Evolutionary conservation across 2,888 invertebrate genomes (phyloP), one percentile per base, ranked within the genome.

Genomic region (Drosophila gaucha): DNA sequence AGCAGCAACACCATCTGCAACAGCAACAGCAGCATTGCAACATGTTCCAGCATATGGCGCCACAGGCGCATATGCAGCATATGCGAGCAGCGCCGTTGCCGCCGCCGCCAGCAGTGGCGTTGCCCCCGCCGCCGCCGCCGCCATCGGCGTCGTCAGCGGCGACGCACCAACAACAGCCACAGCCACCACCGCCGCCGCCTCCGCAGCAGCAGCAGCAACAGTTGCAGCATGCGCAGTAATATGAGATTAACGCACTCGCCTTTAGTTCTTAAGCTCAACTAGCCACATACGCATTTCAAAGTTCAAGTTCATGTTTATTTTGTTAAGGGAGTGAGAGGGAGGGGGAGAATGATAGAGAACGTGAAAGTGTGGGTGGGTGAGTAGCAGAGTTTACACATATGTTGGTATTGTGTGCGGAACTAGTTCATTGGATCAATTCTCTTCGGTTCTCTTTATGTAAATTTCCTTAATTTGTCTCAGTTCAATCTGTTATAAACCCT

Each of bases 41-140:
- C 68, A 90, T 90, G 90, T 90, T 90, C 71, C 88, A 89, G 63
- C 90, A 90, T 43, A 90, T 90, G 90, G 74, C 90, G 41, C 90
- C 90, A 6, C 90, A 90, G 63, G 89, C 90, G 18, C 90, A 90
- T 50, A 90, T 90, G 89, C 88, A 90, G 26, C 90, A 90, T 59
- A 90, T 90, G 90, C 80, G 90, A 20, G 72, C 78, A 20, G 68
- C 87, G 20, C 85, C 86, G 43, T 51, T 80, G 52, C 79, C 88
- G 6, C 89, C 80, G 8, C 86, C 88, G 60, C 90, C 88, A 49
- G 67, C 78, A 20, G 67, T 80, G 18, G 35, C 74, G 5, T 51
- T 78, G 56, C 80, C 84, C 8, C 74, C 75, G 10, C 87, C 78
- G 26, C 71, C 76, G 54, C 76, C 82, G 39, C 75, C 78, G 3